Conservation (phyloP, 1,140 invertebrate species). For the Chironomus tepperi region DNA sequence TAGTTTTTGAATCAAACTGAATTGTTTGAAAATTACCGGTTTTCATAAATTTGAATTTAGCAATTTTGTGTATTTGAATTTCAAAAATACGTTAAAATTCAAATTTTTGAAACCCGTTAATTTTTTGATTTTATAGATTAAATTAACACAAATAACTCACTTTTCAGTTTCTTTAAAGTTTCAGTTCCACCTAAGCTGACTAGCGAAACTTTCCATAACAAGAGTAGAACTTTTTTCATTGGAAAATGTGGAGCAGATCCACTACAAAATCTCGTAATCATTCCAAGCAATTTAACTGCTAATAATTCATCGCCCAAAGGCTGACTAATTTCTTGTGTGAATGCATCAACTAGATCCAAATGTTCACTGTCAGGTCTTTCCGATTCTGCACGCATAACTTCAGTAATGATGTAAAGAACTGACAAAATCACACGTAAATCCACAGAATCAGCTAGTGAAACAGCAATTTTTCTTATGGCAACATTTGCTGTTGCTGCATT, state of each 20-base stretch:
- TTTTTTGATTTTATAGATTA: too few relatives aligned
- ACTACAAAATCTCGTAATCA: slow-evolving; percentile 92
- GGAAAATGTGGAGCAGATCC: slow-evolving; percentile 92
- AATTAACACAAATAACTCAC: slow-evolving; percentile 28
- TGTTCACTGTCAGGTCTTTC: slow-evolving; percentile 56
- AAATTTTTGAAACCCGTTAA: too few relatives aligned
- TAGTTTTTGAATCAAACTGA: too few relatives aligned
- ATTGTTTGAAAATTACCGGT: too few relatives aligned
- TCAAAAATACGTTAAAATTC: neutral
- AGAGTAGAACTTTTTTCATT: slow-evolving; percentile 93
- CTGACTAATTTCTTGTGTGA: slow-evolving; percentile 71
- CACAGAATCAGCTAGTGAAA: slow-evolving; percentile 83
- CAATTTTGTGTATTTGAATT: too few relatives aligned
- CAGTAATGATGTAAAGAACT: slow-evolving; percentile 88
- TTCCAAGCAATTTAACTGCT: slow-evolving; percentile 78
- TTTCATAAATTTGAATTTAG: neutral
- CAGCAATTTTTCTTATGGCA: slow-evolving; percentile 76
- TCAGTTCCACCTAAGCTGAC: slow-evolving; percentile 83
- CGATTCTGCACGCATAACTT: slow-evolving; percentile 71
- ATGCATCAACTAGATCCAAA: slow-evolving; percentile 59
- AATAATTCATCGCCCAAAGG: slow-evolving; percentile 70
- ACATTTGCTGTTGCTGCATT: slow-evolving; percentile 63
- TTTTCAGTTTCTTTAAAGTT: slow-evolving; percentile 66
- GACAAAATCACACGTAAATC: slow-evolving; percentile 87
- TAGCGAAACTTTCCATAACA: slow-evolving; percentile 92